Conservation (phyloP, 2,113 vertebrate species). For the Nycticryphes semicollaris region DNA sequence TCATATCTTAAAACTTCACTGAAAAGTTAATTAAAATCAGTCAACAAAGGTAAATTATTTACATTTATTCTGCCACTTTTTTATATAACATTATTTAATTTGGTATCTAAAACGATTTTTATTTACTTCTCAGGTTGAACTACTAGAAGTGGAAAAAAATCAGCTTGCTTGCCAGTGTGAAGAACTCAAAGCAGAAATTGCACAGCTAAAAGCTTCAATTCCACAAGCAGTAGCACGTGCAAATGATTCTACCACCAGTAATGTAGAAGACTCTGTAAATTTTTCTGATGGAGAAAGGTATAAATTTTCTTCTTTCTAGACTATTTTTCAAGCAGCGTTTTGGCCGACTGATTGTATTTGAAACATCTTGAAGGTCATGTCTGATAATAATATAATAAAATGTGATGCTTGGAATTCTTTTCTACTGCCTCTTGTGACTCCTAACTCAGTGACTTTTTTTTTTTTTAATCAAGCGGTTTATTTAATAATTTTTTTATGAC, state of each 20-base stretch:
- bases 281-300: slow-evolving; percentile 78
- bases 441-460: neutral
- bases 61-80: neutral
- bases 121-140: slow-evolving; percentile 74
- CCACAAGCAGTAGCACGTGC: slow-evolving; percentile 58
- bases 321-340: neutral
- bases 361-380: neutral
- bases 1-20: neutral
- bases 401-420: slow-evolving; percentile 15
- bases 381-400: slow-evolving; percentile 47
- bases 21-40: neutral
- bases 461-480: neutral
- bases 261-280: slow-evolving; percentile 71
- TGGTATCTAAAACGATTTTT: neutral
- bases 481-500: neutral
- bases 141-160: slow-evolving; percentile 77
- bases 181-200: slow-evolving; percentile 79
- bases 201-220: slow-evolving; percentile 74
- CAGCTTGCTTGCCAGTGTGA: slow-evolving; percentile 77
- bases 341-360: neutral
- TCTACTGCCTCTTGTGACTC: slow-evolving; percentile 25
- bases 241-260: slow-evolving; percentile 73
- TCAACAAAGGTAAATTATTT: neutral
- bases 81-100: neutral
- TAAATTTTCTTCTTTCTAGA: slow-evolving; percentile 50